Conservation (phyloP, 1,140 invertebrate species). For the Mylabris phalerata region DNA sequence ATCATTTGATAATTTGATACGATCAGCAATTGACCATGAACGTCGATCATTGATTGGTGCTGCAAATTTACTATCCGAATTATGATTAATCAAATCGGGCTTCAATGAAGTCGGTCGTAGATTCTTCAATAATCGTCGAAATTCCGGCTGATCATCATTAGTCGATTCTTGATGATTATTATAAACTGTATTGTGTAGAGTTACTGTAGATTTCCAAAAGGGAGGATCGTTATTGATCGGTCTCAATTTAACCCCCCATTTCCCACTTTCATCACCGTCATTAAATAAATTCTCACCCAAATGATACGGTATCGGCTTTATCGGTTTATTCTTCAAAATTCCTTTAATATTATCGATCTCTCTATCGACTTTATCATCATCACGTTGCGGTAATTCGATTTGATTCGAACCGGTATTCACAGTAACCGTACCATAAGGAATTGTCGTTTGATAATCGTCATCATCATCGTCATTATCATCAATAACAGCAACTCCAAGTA, state of each 20-base stretch:
- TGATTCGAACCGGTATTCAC: conserved; percentile 30
- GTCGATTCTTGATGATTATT: conserved; percentile 4
- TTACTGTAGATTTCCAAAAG: conserved; percentile 43
- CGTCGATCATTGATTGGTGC: conserved; percentile 27
- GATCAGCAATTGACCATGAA: conserved; percentile 46
- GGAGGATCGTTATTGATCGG: conserved; percentile 34
- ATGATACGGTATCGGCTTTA: conserved; percentile 61
- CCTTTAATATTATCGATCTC: conserved; percentile 52
- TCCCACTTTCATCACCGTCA: conserved; percentile 29
- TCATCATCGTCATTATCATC: conserved; percentile 15
- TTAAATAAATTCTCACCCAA: conserved; percentile 49
- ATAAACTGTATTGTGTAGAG: conserved; percentile 32
- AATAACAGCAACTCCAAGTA: conserved; percentile 30
- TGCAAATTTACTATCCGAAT: conserved; percentile 21
- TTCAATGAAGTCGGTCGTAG: conserved; percentile 31
- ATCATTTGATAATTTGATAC: conserved; percentile 40
- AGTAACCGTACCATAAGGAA: conserved; percentile 30
- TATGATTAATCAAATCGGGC: conserved; percentile 20
- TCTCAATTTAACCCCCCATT: conserved; percentile 46
- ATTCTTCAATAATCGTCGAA: conserved; percentile 39
- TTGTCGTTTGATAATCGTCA: conserved; percentile 15
- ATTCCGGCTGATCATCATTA: conserved; percentile 35
- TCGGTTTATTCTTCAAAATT: conserved; percentile 64
- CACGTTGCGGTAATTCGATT: conserved; percentile 21
- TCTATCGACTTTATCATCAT: conserved; percentile 42